phyloP scores from a whole-genome alignment of 2,888 invertebrate species.

The Drosophila robusta region DNA sequence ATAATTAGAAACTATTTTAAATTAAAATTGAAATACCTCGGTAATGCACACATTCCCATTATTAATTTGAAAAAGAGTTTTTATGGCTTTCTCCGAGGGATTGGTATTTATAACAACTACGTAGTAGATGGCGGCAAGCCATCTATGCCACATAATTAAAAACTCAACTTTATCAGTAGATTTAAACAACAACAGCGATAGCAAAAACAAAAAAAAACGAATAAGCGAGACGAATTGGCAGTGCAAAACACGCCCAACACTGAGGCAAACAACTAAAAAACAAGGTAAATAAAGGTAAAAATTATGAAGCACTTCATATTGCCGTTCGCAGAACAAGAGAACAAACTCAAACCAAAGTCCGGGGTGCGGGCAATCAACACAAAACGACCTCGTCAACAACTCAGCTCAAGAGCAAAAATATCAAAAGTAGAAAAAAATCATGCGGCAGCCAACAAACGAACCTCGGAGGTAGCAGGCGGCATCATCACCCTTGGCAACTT shows the following conservation, averaged over 20 bases:
- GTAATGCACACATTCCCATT: conserved; percentile 5
- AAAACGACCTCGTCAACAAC: conserved; percentile 80
- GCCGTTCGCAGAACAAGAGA: conserved; percentile 51
- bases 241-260: conserved; percentile 52
- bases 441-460: conserved; percentile 41
- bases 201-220: conserved; percentile 2
- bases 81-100: conserved; percentile 20
- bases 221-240: conserved; percentile 23
- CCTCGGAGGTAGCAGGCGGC: conserved; percentile 54
- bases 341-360: conserved; percentile 65
- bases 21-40: not conserved
- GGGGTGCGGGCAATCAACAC: conserved; percentile 72
- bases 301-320: conserved; percentile 79
- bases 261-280: conserved; percentile 63
- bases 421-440: conserved; percentile 51
- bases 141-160: conserved; percentile 70
- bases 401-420: conserved; percentile 72
- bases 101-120: conserved; percentile 27
- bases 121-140: conserved; percentile 41
- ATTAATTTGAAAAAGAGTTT: conserved; percentile 18
- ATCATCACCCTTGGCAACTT: conserved; percentile 77
- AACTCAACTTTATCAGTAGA: conserved; percentile 68
- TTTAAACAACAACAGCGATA: conserved; percentile 36
- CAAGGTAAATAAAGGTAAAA: conserved; percentile 75
- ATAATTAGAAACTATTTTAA: not conserved